Conservation (phyloP, 2,113 vertebrate genomes). For the Phasianus colchicus region DNA sequence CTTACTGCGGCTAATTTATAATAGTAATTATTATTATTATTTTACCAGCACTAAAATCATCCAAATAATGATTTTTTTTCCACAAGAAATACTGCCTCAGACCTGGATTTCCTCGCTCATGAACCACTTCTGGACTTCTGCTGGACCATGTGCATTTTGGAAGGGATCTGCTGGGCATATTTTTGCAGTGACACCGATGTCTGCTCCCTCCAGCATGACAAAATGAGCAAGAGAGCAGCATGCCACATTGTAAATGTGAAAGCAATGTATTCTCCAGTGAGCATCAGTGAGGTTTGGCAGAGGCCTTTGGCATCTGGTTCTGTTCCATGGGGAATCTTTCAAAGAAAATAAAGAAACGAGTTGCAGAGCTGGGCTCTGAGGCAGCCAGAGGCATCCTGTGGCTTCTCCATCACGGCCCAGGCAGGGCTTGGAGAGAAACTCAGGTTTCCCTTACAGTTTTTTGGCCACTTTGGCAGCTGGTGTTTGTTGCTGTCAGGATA, state of each 20-base stretch:
- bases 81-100: neutral
- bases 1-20: neutral
- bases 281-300: neutral
- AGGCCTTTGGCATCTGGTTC: neutral
- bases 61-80: neutral
- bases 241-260: rapidly evolving
- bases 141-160: rapidly evolving
- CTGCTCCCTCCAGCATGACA: neutral
- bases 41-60: neutral
- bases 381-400: neutral
- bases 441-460: neutral
- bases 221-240: neutral
- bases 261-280: rapidly evolving
- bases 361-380: rapidly evolving
- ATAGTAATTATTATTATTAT: neutral
- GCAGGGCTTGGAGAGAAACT: neutral
- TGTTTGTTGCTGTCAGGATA: neutral
- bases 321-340: neutral
- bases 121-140: neutral
- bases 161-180: neutral
- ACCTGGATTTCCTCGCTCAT: neutral
- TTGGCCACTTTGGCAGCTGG: neutral
- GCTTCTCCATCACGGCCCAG: neutral
- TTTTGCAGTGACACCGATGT: neutral
- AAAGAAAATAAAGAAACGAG: neutral